Base-by-base conservation (phyloP, 2,797 vertebrate genomes). In the Halcyon badia region DNA sequence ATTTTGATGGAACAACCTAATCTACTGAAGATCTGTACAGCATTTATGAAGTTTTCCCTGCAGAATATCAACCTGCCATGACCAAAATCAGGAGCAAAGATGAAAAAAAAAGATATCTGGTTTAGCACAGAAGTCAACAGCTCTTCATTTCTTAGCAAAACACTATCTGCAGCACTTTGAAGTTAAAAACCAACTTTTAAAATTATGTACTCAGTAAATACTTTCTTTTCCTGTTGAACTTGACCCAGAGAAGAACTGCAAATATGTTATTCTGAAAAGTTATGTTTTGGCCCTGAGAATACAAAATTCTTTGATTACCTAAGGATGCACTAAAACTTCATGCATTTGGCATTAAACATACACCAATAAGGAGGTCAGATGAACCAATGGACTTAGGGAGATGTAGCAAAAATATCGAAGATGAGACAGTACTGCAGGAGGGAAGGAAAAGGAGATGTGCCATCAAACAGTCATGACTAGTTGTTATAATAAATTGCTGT, bases 1-100 rank as follows among this genome's bases (percentile, higher is more conserved):
- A 46, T 70, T 96, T 87, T 79, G 48, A 93, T 87, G 70, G 46
- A 89, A 79, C 60, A 81, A 54, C 26, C 84, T 88, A 65, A 88
- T 88, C 87, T 92, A 79, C 61, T 86, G 22, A 90, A 88, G 68
- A 92, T 90, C 72, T 93, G 76, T 81, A 90, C 86, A 71, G 51
- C 69, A 52, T 81, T 94, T 91, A 58, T 66, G 46, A 87, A 81
- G 72, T 72, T 91, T 88, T 96, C 89, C 65, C 79, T 52, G 62
- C 37, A 86, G 72, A 90, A 57, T 58, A 83, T 72, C 87, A 92
- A 83, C 49, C 64, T 88, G 57, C 54, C 57, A 69, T 89, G 41
- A 83, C 57, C 44, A 68, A 94, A 96, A 87, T 57, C 44, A 81
- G 72, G n/a, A 89, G 39, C 35, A 92, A 96, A 73, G 61, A 83